Conservation (phyloP, 1,140 invertebrate genomes). For the Orchesella cincta region DNA sequence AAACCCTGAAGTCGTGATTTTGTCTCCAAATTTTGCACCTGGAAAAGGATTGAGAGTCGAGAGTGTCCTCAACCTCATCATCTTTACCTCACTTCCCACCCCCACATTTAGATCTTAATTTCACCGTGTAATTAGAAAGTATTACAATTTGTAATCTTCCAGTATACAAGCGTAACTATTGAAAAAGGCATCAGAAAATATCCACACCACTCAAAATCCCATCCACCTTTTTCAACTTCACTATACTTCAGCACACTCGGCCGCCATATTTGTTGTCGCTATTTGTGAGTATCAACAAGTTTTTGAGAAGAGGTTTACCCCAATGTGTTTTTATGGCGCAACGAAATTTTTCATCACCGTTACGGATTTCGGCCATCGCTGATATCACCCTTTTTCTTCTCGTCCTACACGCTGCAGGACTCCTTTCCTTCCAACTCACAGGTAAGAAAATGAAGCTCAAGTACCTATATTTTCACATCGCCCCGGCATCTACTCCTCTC, state of each 20-base stretch:
- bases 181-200: not conserved
- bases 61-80: too few species aligned
- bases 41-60: too few species aligned
- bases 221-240: not conserved
- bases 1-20: too few species aligned
- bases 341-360: constrained; percentile 46
- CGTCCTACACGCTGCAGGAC: constrained; percentile 3
- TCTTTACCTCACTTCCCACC: too few species aligned
- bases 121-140: too few species aligned
- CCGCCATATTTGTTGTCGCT: constrained; percentile 35
- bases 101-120: too few species aligned
- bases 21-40: too few species aligned
- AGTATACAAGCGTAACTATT: too few species aligned
- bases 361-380: constrained; percentile 49
- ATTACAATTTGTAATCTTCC: too few species aligned
- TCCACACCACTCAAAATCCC: not conserved
- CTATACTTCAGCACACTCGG: constrained; percentile 2
- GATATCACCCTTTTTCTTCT: constrained; percentile 34
- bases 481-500: too few species aligned
- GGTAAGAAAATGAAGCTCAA: constrained; percentile 31
- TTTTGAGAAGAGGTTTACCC: constrained; percentile 36
- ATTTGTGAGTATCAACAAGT: constrained; percentile 5
- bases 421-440: constrained; percentile 27
- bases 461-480: constrained; percentile 10
- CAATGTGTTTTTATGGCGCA: constrained; percentile 49